phyloP scores from a whole-genome alignment of 2,113 vertebrate species.

The Otis tarda region DNA sequence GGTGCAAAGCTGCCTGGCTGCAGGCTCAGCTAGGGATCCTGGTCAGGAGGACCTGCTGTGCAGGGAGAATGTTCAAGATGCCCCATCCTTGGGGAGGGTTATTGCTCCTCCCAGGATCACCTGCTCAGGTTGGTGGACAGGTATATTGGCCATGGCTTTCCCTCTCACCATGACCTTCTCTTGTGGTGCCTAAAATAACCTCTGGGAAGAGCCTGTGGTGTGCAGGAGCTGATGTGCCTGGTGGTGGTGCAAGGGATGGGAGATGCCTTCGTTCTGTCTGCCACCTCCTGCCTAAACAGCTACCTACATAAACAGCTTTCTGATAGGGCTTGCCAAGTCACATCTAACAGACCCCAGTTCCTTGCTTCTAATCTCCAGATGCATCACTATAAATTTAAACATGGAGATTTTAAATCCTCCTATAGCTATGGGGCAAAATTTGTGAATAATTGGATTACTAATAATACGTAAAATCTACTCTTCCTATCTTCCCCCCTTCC shows the following conservation, averaged over 20 bases:
- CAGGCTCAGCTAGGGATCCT: not conserved
- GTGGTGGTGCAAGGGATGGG: not conserved
- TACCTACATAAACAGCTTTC: not conserved
- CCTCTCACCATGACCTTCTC: not conserved
- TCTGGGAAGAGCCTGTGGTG: not conserved
- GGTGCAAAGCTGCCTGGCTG: not conserved
- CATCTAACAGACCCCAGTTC: not conserved
- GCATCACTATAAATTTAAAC: not conserved
- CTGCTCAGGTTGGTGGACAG: not conserved
- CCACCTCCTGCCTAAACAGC: not conserved
- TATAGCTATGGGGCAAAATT: not conserved
- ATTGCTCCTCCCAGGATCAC: not conserved
- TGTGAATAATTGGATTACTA: not conserved
- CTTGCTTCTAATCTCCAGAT: not conserved
- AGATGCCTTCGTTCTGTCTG: not conserved
- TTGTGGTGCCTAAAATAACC: not conserved
- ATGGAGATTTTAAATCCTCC: not conserved
- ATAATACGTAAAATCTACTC: not conserved
- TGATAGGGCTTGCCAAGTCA: not conserved
- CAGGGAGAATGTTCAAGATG: not conserved
- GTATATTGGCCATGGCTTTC: not conserved
- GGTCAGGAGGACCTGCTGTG: not conserved
- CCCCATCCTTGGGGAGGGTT: not conserved
- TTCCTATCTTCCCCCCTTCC: not conserved
- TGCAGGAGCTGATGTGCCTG: not conserved